Evolutionary conservation across 2,888 invertebrate genomes (phyloP).

Genomic region (Danaus chrysippus): DNA sequence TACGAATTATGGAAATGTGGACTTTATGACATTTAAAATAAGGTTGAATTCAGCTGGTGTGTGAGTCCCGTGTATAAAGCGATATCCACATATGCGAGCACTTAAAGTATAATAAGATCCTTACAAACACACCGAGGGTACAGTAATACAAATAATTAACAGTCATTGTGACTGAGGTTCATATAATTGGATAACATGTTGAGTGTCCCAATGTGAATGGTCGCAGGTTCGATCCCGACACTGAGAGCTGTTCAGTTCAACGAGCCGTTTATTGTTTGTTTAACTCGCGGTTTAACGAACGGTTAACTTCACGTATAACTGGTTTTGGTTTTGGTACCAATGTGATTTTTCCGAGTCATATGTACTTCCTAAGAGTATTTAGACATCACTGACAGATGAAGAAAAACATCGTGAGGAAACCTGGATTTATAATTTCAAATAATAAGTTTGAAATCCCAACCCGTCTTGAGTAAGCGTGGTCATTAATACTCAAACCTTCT

Average conservation of each 20-base stretch:
- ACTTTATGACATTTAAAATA: not conserved
- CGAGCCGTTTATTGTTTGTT: not conserved
- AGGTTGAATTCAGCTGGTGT: constrained; percentile 15
- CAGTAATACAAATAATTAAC: constrained; percentile 51
- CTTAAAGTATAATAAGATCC: constrained; percentile 49
- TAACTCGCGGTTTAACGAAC: not conserved
- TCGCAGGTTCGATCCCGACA: constrained; percentile 12
- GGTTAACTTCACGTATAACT: not conserved
- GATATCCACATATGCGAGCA: constrained; percentile 56
- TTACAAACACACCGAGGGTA: constrained; percentile 38
- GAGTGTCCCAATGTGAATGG: constrained; percentile 13
- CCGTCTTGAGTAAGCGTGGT: no score
- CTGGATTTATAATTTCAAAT: no score
- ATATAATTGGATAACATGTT: constrained; percentile 43
- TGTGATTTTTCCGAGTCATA: no score
- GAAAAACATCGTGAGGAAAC: no score
- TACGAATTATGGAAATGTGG: not conserved
- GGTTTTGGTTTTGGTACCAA: no score
- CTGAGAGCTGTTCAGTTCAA: constrained; percentile 4
- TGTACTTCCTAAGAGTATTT: no score
- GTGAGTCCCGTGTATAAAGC: constrained; percentile 1
- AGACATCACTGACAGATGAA: no score
- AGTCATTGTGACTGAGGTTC: constrained; percentile 49
- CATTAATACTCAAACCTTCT: no score
- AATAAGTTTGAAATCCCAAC: no score